Conservation (phyloP, 2,113 vertebrate species). For the Atrichornis clamosus region DNA sequence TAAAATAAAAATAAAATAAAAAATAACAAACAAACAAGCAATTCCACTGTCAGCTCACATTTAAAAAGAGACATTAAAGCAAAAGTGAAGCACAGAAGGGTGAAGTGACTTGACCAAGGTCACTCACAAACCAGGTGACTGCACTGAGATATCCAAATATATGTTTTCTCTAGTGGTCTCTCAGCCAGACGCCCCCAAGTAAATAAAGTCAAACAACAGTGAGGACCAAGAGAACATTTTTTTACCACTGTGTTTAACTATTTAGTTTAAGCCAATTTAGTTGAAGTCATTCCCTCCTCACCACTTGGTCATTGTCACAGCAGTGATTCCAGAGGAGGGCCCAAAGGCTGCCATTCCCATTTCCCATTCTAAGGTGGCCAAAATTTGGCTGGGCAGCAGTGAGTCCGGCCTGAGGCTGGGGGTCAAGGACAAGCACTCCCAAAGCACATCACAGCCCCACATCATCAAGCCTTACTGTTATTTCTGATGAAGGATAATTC, state of each 20-base stretch:
- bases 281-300: background rate
- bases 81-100: background rate
- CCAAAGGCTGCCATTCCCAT: background rate
- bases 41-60: background rate
- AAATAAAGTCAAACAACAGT: background rate
- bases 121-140: background rate
- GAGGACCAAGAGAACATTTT: background rate
- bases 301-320: fast-evolving
- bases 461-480: background rate
- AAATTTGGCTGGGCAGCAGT: fast-evolving
- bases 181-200: background rate
- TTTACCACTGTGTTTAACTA: background rate
- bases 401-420: background rate
- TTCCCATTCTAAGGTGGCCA: background rate
- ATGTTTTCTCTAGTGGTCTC: background rate
- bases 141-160: background rate
- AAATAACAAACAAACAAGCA: background rate
- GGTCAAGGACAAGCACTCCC: background rate
- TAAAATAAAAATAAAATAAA: background rate
- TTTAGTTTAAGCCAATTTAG: background rate
- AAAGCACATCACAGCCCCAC: background rate
- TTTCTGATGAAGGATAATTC: background rate
- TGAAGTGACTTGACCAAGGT: background rate
- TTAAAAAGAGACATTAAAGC: background rate
- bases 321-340: background rate